Evolutionary conservation across 2,113 vertebrate species (phyloP).

Genomic region (Corvus hawaiiensis): DNA sequence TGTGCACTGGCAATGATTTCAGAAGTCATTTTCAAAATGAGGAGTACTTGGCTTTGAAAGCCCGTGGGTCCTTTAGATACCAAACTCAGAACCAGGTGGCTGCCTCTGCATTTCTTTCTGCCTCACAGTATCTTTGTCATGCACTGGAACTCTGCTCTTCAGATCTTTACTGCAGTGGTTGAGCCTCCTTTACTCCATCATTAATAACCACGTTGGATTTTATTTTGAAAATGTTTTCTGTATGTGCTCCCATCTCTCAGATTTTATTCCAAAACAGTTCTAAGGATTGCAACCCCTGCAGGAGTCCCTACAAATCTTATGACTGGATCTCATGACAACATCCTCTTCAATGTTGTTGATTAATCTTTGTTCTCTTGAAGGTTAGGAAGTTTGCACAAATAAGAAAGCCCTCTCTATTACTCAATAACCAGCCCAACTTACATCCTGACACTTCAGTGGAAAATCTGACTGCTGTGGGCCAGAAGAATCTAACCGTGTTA

Average conservation of each 20-base stretch:
- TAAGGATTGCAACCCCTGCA: conserved; percentile 10
- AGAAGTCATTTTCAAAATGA: neutral
- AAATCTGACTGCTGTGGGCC: conserved; percentile 46
- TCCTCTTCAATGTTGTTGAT: conserved; percentile 36
- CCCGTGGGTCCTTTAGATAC: neutral
- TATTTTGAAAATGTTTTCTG: neutral
- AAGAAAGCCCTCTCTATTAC: conserved; percentile 35
- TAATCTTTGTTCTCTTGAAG: conserved; percentile 54
- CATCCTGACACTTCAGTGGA: conserved; percentile 37
- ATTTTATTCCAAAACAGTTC: conserved; percentile 25
- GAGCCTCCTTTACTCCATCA: neutral
- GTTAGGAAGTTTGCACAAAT: conserved; percentile 40
- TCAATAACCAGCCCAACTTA: conserved; percentile 38
- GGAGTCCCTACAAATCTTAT: conserved; percentile 32
- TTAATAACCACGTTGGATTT: neutral
- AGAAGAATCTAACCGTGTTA: conserved; percentile 54
- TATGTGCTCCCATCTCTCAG: neutral
- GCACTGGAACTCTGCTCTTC: neutral
- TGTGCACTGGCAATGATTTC: neutral
- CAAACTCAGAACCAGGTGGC: neutral
- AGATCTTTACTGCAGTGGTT: neutral
- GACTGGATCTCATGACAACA: conserved; percentile 43
- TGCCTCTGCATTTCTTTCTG: neutral
- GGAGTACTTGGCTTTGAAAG: neutral
- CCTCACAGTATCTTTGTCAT: neutral